Base-by-base conservation (phyloP, 2,888 invertebrate genomes). In the Pammene aurita region DNA sequence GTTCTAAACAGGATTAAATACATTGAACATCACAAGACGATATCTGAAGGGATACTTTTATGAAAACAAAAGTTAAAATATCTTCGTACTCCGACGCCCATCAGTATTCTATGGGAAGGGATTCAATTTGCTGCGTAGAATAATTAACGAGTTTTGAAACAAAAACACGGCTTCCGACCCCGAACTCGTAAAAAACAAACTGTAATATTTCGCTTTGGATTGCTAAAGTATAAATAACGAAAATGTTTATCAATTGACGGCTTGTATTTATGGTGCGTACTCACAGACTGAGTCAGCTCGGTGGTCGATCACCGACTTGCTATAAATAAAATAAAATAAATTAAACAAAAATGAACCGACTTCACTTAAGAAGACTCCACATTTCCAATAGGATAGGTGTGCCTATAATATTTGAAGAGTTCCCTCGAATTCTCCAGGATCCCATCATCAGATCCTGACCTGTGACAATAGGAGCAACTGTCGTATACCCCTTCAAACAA, bases 61-160 rank as follows among this genome's bases (percentile, higher is more conserved):
- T 1, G 9, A 13, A 52, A 52, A 54, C 46, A 48, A 48, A 61
- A 61, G 48, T 61, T 48, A 38, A 60, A 54, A 44, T 48, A 66
- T 54, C 35, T 54, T 60, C 11, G 44, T 55, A 44, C 18, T 38
- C 16, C 13, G 42, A 13, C 18, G 26, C 26, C 42, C 26, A 46
- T 46, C 42, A n/a, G 44, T 34, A 60, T 60, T 44, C 60, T 54
- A 16, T 41, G 44, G 48, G 54, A 60, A 60, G 44, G 54, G 46
- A 16, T 54, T 48, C 42, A 54, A 61, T n/a, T 66, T 66, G 38
- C 35, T 38, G 55, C 61, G 67, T 10, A 50, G 48, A 66, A 61
- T 61, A 26, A 48, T 61, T 55, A 67, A 67, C 41, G 67, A 67
- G 48, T 55, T 67, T 61, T 2, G 26, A 55, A 60, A 61, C 52